Base-by-base conservation (phyloP, 2,113 vertebrate genomes). In the Petaurus breviceps region DNA sequence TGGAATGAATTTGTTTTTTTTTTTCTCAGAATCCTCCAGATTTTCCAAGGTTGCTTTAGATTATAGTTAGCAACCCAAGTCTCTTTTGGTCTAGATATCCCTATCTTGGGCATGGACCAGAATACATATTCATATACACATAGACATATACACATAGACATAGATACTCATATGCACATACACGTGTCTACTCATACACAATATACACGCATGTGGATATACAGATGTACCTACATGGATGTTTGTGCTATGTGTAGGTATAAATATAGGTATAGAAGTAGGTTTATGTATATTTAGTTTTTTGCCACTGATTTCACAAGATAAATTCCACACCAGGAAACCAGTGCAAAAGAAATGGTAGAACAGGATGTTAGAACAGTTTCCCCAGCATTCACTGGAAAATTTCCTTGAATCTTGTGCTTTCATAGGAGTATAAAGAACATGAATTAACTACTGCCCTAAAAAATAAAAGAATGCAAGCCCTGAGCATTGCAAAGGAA, bases 401-500 rank as follows among this genome's bases (percentile, higher is more conserved):
- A 95, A 4, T 24, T 52, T 90, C 91, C 11, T 92, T 93, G 84
- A 93, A 93, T 95, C 19, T 68, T 53, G 54, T 12, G 55, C 26
- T 26, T 77, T 51, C 90, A 95, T 54, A 93, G 11, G 55, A 94
- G 61, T 49, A 91, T 31, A 92, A 93, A 92, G 28, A 28, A 95
- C 91, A 49, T 37, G 25, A 94, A 37, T 92, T 91, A 93, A 95
- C 61, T 8, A 43, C 50, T 16, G 89, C 91, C 1, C 55, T 91
- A 84, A 91, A 93, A n/a, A 0, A 22, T n/a, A n/a, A n/a, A n/a
- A 43, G 37, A n/a, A 77, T 22, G 37, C n/a, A 77, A 55, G 8
- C 47, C 93, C n/a, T 90, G n/a, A 89, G 55, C 61, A 92, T 7
- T 3, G 3, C 89, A 96, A 94, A 95, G 24, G 7, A 94, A 96